These are phyloP conservation scores for Apus apus DNA, from an alignment of 2,113 vertebrate species.

Conservation along the genomic window DNA sequence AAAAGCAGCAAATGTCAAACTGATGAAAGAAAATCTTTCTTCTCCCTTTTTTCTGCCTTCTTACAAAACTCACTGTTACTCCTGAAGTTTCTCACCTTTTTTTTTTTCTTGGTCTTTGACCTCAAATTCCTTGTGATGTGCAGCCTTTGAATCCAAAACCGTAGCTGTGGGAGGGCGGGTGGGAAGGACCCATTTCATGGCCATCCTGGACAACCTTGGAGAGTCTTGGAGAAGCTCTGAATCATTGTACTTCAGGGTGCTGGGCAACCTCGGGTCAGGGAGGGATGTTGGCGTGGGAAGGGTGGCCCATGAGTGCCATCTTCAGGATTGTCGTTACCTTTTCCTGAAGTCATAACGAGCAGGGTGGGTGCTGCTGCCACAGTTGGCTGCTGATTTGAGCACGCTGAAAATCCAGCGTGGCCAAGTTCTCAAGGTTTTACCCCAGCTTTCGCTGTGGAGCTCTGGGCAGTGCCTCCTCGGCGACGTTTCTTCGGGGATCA, in stretches of 20 bases:
- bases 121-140: neutral
- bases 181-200: neutral
- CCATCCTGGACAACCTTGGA: neutral
- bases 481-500: neutral
- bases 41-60: neutral
- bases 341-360: neutral
- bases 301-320: constrained; percentile 66
- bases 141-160: neutral
- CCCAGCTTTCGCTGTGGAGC: neutral
- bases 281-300: constrained; percentile 18
- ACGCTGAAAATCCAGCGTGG: neutral
- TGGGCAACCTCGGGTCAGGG: neutral
- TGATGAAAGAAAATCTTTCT: neutral
- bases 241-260: neutral
- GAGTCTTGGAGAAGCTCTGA: neutral
- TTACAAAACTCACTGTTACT: accelerated
- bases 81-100: neutral
- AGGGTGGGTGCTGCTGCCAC: neutral
- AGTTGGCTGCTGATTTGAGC: neutral
- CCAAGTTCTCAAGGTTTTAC: neutral
- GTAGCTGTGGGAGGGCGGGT: neutral
- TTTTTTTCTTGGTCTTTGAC: neutral
- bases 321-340: constrained; percentile 55
- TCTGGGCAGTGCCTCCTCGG: neutral
- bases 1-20: neutral